phyloP scores from a whole-genome alignment of 2,113 vertebrate species.

The Charina bottae region DNA sequence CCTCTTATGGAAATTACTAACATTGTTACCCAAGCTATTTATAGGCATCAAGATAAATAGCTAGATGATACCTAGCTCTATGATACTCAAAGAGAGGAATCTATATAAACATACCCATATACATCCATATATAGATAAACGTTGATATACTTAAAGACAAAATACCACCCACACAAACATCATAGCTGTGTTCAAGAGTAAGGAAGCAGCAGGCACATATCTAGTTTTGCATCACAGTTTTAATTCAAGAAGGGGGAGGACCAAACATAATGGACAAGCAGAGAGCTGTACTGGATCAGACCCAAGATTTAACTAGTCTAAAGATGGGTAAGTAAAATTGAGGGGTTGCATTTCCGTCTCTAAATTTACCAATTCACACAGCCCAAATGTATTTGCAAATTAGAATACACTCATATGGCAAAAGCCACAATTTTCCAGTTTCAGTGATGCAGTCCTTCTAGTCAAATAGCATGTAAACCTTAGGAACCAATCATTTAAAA shows the following conservation, averaged over 20 bases:
- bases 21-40: not conserved
- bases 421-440: not conserved
- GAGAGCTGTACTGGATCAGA: not conserved
- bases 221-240: slow-evolving; percentile 52
- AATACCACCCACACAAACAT: not conserved
- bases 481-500: not conserved
- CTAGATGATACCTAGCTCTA: not conserved
- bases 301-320: not conserved
- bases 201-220: not conserved
- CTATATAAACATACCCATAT: not conserved
- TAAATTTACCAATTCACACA: not conserved
- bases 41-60: not conserved
- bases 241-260: slow-evolving; percentile 36
- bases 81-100: not conserved
- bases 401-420: not conserved
- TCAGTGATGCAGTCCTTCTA: not conserved
- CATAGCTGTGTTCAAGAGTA: not conserved
- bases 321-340: not conserved
- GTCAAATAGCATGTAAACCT: not conserved
- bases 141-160: not conserved
- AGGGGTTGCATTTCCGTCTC: not conserved
- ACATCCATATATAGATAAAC: not conserved
- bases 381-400: not conserved
- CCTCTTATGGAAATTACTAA: slow-evolving; percentile 49
- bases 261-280: not conserved